Base-by-base conservation (phyloP, 2,797 vertebrate species). In the Anolis apletophallus region DNA sequence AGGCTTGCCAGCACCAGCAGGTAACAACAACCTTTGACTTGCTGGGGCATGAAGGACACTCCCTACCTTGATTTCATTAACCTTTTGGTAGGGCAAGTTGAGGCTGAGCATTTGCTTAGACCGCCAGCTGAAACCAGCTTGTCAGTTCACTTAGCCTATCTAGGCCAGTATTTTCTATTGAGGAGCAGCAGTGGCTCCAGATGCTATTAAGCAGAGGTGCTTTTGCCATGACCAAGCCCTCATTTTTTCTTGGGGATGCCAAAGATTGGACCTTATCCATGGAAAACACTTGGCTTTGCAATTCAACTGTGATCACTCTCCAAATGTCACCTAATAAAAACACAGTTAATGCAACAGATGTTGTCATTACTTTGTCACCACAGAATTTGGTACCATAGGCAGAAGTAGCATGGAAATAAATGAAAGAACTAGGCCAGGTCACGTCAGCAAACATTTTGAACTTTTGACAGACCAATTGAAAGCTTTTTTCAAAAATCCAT, bases 11-110 rank as follows among this genome's bases (percentile, higher is more conserved):
- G 64, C 54, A 34, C 75, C 75, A 34, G 23, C 54, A 34, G 87
- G 84, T 46, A 73, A 54, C 32, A 67, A 64, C 46, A 40, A 52
- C 19, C 36, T 81, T 32, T 57, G 10, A 67, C 87, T 72, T 88
- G 84, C 83, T 54, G 67, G 19, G 52, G 84, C 74, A 85, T n/a
- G 87, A 85, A 82, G 59, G 74, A 17, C 68, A 32, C 87, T 79
- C 87, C 87, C 80, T 72, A 50, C 36, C 19, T 81, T 78, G 46
- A 79, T 54, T 78, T 14, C 54, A 85, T 32, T 23, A 0, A 55
- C 46, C 74, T 64, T 34, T 73, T 64, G 26, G 59, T 69, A 76
- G 52, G 61, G n/a, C 83, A 85, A 57, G 82, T 32, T 61, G 68
- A 73, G 54, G 67, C 73, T 85, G 54, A 8, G 13, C 32, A 52